Conservation (phyloP, 2,797 vertebrate species). For the Cirrhinus mrigala region DNA sequence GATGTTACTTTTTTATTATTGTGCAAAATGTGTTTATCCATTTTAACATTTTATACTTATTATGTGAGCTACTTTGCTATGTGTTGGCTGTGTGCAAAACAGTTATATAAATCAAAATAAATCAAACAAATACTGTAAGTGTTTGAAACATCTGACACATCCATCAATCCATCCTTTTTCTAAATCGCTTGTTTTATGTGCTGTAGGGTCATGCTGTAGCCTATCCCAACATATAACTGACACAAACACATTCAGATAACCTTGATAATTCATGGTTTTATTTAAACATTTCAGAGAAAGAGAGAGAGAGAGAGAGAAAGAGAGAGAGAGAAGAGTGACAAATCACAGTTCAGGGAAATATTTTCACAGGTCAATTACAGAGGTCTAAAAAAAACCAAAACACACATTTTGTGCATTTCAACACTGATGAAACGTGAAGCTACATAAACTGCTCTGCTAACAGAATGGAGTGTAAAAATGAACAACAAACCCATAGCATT, state of each 20-base stretch:
- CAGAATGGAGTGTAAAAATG: background rate
- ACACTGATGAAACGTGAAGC: background rate
- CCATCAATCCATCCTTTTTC: background rate
- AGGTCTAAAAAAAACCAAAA: background rate
- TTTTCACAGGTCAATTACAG: background rate
- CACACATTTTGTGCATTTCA: background rate
- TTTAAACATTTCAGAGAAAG: background rate
- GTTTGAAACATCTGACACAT: background rate
- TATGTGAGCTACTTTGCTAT: background rate
- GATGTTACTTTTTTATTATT: background rate
- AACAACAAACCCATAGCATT: background rate
- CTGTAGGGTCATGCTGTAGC: background rate
- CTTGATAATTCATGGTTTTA: background rate
- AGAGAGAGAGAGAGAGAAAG: background rate
- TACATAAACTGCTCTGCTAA: background rate
- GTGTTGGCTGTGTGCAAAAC: background rate
- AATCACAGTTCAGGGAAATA: constrained; percentile 4
- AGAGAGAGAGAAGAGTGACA: background rate
- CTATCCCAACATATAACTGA: background rate
- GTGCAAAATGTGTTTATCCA: background rate
- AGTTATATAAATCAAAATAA: too few species aligned
- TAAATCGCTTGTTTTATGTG: background rate
- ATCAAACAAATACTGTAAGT: background rate
- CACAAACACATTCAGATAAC: background rate
- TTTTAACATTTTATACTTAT: background rate